Evolutionary conservation across 2,113 vertebrate genomes (phyloP).

Genomic region (Oceanodroma tethys): DNA sequence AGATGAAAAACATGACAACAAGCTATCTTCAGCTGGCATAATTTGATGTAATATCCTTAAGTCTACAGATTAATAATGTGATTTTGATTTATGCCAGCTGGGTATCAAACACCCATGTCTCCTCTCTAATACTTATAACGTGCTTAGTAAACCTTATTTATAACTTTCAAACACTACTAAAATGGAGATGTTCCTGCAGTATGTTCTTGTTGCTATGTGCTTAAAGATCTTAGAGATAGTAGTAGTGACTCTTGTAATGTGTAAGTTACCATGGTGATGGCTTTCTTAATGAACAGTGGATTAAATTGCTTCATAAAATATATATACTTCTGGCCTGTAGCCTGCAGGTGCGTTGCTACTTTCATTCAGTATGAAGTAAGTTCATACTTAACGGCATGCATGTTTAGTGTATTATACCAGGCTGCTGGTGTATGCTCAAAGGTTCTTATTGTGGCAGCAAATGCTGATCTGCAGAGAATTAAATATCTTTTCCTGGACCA

Average conservation of each 20-base stretch:
- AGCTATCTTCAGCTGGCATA: neutral
- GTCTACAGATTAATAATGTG: neutral
- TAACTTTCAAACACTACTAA: neutral
- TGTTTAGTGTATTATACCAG: neutral
- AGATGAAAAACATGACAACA: neutral
- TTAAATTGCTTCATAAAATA: constrained; percentile 42
- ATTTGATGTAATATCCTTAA: neutral
- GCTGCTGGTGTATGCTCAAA: neutral
- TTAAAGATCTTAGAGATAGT: neutral
- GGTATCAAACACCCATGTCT: neutral
- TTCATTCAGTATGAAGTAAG: neutral
- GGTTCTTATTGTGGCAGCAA: neutral
- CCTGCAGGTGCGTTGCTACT: neutral
- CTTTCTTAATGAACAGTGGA: constrained; percentile 30
- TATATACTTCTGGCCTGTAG: neutral
- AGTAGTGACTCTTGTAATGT: constrained; percentile 10
- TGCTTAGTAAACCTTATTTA: neutral
- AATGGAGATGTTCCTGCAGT: neutral
- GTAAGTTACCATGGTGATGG: constrained; percentile 36
- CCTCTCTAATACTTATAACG: neutral
- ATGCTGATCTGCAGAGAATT: neutral
- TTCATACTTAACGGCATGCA: neutral
- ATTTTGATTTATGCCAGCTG: neutral
- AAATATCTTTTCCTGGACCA: neutral
- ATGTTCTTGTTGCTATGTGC: neutral